These are phyloP conservation scores for Paracentrotus lividus DNA, from an alignment of 53 echinoderm and acorn worm species.

Conservation along the genomic window DNA sequence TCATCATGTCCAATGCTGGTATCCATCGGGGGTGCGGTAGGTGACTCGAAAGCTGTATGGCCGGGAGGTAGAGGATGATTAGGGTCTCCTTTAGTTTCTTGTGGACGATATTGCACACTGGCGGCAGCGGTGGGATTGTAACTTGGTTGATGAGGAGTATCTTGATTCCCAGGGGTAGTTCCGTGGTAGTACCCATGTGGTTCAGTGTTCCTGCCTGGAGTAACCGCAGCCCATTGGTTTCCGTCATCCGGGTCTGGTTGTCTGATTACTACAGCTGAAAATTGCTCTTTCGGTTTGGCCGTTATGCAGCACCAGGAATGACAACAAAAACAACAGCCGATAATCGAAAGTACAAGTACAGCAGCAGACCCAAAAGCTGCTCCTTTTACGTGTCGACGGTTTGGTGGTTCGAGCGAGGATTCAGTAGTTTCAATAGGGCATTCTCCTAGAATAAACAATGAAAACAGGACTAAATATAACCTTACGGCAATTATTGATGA, in stretches of 20 bases:
- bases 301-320: background rate
- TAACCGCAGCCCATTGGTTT: background rate
- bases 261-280: background rate
- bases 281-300: background rate
- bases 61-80: background rate
- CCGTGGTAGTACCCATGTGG: slow-evolving; percentile 1
- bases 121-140: slow-evolving; percentile 45
- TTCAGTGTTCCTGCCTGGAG: background rate
- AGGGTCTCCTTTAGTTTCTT: slow-evolving; percentile 24
- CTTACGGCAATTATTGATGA: too few relatives aligned
- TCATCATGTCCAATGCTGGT: background rate
- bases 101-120: background rate
- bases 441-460: too few relatives aligned
- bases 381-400: too few relatives aligned
- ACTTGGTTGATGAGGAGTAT: slow-evolving; percentile 8
- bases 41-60: background rate
- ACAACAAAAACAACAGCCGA: slow-evolving; percentile 37
- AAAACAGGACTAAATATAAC: too few relatives aligned
- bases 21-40: background rate
- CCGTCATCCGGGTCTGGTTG: background rate
- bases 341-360: background rate
- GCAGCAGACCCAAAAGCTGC: too few relatives aligned
- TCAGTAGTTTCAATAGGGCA: too few relatives aligned
- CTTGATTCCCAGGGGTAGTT: too few relatives aligned
- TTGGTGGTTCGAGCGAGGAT: too few relatives aligned